Conservation (phyloP, 1,140 invertebrate genomes). For the fruit fly (Drosophila melanogaster) region DNA sequence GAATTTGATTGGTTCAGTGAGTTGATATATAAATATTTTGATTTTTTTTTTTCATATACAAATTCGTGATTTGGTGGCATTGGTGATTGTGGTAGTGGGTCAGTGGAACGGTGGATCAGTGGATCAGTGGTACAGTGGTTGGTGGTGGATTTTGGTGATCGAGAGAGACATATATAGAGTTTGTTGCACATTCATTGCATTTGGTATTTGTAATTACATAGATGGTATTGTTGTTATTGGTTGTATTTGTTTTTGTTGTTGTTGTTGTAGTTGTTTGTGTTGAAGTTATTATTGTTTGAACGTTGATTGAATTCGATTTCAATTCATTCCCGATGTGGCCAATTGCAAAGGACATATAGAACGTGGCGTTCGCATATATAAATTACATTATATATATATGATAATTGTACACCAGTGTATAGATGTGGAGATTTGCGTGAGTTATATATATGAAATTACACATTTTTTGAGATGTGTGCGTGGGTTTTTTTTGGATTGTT, state of each 20-base stretch:
- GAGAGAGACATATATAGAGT: conserved; percentile 42
- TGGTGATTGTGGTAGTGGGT: conserved; percentile 28
- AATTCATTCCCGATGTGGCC: conserved; percentile 34
- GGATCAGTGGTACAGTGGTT: conserved; percentile 10
- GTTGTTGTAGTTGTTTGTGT: conserved; percentile 37
- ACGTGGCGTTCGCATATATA: conserved; percentile 18
- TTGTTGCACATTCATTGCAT: conserved; percentile 56
- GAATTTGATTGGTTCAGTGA: conserved; percentile 25
- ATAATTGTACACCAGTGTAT: conserved; percentile 34
- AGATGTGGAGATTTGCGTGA: conserved; percentile 24
- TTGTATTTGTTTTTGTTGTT: conserved; percentile 26
- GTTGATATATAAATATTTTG: conserved; percentile 32
- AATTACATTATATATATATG: conserved; percentile 13
- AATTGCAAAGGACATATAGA: conserved; percentile 25
- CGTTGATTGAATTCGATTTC: conserved; percentile 33
- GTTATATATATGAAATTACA: conserved; percentile 56
- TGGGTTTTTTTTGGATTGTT: conserved; percentile 23
- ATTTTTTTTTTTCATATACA: conserved; percentile 36
- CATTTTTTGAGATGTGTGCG: conserved; percentile 63
- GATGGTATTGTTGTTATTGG: conserved; percentile 20
- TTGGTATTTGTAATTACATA: conserved; percentile 49
- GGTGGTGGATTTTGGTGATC: conserved; percentile 30
- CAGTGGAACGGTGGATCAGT: conserved; percentile 16
- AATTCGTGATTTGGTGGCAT: conserved; percentile 37
- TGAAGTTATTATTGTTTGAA: conserved; percentile 20